These are phyloP conservation scores for Poecilia picta DNA, from an alignment of 2,797 vertebrate genomes.

Conservation along the genomic window DNA sequence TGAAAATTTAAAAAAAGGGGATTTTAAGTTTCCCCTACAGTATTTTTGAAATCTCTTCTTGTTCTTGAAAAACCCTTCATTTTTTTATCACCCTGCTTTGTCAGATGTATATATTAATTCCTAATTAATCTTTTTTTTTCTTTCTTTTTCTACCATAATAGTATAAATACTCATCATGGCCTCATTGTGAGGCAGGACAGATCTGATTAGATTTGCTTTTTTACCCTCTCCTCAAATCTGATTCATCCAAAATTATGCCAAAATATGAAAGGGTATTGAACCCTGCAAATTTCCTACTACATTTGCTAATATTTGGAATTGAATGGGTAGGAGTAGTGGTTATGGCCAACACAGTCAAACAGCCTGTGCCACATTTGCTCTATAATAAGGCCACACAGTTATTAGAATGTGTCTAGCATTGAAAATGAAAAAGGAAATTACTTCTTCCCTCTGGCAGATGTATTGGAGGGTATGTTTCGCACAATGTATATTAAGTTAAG, in stretches of 20 bases:
- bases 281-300: constrained; percentile 4
- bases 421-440: constrained; percentile 60
- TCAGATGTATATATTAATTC: neutral
- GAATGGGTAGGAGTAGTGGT: constrained; percentile 18
- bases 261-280: constrained; percentile 21
- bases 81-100: neutral
- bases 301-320: constrained; percentile 45
- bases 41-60: neutral
- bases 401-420: constrained; percentile 41
- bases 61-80: neutral
- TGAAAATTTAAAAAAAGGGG: neutral
- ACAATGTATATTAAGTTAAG: constrained; percentile 47
- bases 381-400: constrained; percentile 43
- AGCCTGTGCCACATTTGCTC: constrained; percentile 24
- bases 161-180: constrained; percentile 49
- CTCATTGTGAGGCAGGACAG: constrained; percentile 43
- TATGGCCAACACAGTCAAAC: constrained; percentile 27
- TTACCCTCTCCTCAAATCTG: constrained; percentile 40
- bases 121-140: neutral
- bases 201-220: constrained; percentile 55
- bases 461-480: constrained; percentile 15
- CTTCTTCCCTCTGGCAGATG: constrained; percentile 27
- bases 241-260: constrained; percentile 39
- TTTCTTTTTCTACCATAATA: too few relatives aligned
- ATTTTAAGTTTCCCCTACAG: neutral